Evolutionary conservation across 2,113 vertebrate species (phyloP).

Genomic region (Sapajus apella): DNA sequence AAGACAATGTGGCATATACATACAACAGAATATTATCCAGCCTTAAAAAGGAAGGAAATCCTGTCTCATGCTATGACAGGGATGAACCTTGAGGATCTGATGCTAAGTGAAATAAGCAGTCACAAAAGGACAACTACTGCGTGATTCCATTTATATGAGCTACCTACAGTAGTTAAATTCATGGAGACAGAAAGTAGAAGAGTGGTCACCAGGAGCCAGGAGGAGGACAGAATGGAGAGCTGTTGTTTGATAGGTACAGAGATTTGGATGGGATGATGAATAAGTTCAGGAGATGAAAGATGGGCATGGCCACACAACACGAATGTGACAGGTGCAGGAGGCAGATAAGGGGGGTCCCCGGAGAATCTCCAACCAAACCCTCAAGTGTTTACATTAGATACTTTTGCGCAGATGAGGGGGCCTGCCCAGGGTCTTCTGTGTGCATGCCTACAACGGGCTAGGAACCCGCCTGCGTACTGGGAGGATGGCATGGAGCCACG

Average conservation of each 20-base stretch:
- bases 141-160: not conserved
- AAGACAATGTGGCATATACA: not conserved
- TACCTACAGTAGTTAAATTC: not conserved
- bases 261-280: not conserved
- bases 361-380: too few relatives aligned
- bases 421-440: too few relatives aligned
- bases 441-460: too few relatives aligned
- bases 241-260: rapidly evolving
- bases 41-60: constrained; percentile 8
- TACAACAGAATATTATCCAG: not conserved
- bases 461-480: too few relatives aligned
- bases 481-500: too few relatives aligned
- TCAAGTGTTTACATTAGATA: too few relatives aligned
- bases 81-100: not conserved
- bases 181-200: not conserved
- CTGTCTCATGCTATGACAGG: not conserved
- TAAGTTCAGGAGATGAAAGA: not conserved
- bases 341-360: too few relatives aligned
- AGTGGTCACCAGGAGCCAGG: not conserved
- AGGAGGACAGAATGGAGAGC: not conserved
- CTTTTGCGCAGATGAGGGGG: too few relatives aligned
- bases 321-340: too few relatives aligned
- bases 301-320: too few relatives aligned
- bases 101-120: not conserved
- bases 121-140: not conserved